Conservation (phyloP, 2,888 invertebrate species). For the Busseola fusca region DNA sequence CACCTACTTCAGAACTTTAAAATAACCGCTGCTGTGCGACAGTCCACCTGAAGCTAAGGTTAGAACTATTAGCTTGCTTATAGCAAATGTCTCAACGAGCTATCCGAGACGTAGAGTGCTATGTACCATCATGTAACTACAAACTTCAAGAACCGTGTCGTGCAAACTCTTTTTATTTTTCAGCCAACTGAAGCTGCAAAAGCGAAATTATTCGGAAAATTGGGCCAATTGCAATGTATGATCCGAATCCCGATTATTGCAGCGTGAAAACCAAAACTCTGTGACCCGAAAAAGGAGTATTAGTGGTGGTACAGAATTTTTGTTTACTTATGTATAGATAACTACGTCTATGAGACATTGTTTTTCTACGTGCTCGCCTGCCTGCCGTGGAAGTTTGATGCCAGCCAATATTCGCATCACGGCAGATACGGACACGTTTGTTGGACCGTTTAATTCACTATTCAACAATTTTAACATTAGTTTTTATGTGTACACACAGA, state of each 20-base stretch:
- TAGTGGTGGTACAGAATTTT: conserved; percentile 22
- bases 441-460: conserved; percentile 60
- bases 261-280: conserved; percentile 22
- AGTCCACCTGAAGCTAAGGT: conserved; percentile 13
- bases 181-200: conserved; percentile 32
- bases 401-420: conserved; percentile 59
- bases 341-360: conserved; percentile 51
- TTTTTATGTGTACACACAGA: conserved; percentile 63
- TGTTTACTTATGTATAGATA: conserved; percentile 57
- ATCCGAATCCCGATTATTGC: conserved; percentile 44
- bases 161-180: conserved; percentile 34
- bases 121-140: conserved; percentile 1
- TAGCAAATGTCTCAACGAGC: conserved; percentile 6
- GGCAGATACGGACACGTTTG: conserved; percentile 63
- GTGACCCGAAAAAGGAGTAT: conserved; percentile 31
- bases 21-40: conserved; percentile 21
- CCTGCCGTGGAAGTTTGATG: conserved; percentile 43
- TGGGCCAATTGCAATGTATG: conserved; percentile 40
- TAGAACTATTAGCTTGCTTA: conserved; percentile 15
- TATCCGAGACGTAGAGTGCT: conserved; percentile 6
- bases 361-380: conserved; percentile 54
- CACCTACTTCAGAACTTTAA: conserved; percentile 28
- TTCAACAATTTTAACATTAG: conserved; percentile 70
- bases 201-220: conserved; percentile 36
- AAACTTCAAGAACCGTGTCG: conserved; percentile 27